Conservation (phyloP, 2,888 invertebrate species). For the Gibbula magus region DNA sequence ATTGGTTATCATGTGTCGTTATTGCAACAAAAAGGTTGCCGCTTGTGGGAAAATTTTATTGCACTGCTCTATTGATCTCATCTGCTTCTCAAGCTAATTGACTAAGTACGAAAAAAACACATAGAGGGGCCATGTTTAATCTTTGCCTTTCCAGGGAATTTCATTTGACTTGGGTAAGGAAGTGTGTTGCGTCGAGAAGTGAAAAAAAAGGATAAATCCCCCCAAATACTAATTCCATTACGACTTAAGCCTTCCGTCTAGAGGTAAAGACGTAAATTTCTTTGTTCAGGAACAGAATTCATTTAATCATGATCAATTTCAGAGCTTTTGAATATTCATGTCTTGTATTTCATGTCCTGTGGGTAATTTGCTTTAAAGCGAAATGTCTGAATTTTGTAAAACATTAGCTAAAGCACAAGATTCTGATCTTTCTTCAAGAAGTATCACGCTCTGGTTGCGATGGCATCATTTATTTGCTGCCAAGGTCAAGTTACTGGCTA, state of each 20-base stretch:
- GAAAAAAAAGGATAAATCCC: neutral
- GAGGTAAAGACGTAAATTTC: neutral
- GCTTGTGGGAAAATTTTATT: no score
- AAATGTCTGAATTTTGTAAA: no score
- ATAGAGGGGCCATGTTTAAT: neutral
- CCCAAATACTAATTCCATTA: slow-evolving; percentile 7
- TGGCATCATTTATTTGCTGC: no score
- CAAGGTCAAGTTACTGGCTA: no score
- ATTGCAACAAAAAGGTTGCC: no score
- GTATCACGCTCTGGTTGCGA: no score
- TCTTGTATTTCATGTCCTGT: no score
- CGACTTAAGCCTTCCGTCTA: slow-evolving; percentile 3
- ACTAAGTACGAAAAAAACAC: neutral
- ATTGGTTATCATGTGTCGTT: no score
- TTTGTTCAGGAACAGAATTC: slow-evolving; percentile 1
- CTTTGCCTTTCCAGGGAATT: slow-evolving; percentile 7
- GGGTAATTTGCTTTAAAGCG: no score
- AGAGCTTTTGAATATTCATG: neutral
- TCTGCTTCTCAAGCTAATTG: neutral
- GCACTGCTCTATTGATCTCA: no score
- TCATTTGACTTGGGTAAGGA: neutral
- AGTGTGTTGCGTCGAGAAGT: neutral
- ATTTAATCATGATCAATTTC: slow-evolving; percentile 11
- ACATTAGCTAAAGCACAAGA: no score
- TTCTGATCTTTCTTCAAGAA: no score